Percentiles rank a stretch among this genome's conserved stretches.
Evolutionary conservation across 2,888 invertebrate species (phyloP).

Genomic region (Pseudococcus viburni): DNA sequence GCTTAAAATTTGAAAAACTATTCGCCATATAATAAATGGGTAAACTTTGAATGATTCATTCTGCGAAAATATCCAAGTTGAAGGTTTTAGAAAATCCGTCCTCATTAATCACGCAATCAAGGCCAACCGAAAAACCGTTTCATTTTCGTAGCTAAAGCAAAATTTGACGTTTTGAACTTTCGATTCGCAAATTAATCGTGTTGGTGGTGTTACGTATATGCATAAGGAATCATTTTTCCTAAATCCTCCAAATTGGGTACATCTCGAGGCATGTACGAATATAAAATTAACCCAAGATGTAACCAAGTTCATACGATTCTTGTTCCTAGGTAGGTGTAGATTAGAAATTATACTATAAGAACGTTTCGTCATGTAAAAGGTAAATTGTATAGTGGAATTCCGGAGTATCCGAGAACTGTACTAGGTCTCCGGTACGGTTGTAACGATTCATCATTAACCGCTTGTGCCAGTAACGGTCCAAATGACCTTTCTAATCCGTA

Average conservation of each 20-base stretch:
- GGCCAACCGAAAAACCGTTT: slow-evolving; percentile 22
- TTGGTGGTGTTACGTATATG: background rate
- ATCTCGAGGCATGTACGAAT: background rate
- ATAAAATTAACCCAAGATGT: background rate
- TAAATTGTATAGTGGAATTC: slow-evolving; percentile 1
- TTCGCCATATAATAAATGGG: slow-evolving; percentile 44
- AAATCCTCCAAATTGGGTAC: slow-evolving; percentile 1
- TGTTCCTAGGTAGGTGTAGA: background rate
- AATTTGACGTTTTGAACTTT: slow-evolving; percentile 51
- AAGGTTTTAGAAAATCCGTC: slow-evolving; percentile 47
- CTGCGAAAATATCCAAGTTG: slow-evolving; percentile 41
- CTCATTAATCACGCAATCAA: slow-evolving; percentile 55
- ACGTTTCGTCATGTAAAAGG: background rate
- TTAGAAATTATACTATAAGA: slow-evolving; percentile 42
- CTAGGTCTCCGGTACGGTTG: background rate
- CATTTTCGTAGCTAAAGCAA: slow-evolving; percentile 11
- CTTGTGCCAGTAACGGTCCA: background rate
- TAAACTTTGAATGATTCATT: slow-evolving; percentile 52
- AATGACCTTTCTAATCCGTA: slow-evolving; percentile 53
- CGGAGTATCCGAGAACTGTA: background rate
- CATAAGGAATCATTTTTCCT: background rate
- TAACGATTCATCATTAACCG: slow-evolving; percentile 47
- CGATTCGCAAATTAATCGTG: slow-evolving; percentile 45
- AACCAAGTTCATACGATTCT: background rate
- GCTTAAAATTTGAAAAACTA: slow-evolving; percentile 54